Base-by-base conservation (phyloP, 1,140 invertebrate species). In the Scaptomyza pallida region DNA sequence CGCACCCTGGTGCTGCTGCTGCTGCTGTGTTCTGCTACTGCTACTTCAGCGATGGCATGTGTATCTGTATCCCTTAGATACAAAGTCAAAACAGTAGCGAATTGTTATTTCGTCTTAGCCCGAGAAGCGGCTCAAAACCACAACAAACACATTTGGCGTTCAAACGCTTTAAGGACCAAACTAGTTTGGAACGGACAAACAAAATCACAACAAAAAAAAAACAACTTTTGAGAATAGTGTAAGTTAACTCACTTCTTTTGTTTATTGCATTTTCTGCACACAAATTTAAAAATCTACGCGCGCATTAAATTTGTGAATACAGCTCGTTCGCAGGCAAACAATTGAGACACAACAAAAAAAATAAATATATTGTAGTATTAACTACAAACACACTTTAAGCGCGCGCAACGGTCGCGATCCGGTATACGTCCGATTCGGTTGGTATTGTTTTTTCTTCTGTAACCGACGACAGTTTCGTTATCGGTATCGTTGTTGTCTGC, bases 11-110 rank as follows among this genome's bases (percentile, higher is more conserved):
- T 47, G 15, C 44, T 48, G 43, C 23, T 26, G 23, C 23, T 26
- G 23, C 23, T 26, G 4, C 23, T 4, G 23, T n/a, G n/a, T n/a
- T n/a, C n/a, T n/a, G n/a, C n/a, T n/a, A n/a, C n/a, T n/a, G n/a
- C 21, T 67, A 16, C 26, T 30, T 45, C 64, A 60, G 55, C 59
- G 16, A 50, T 52, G 69, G 65, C 45, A 62, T 69, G 44, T 71
- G 68, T 72, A 59, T 85, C 59, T 70, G 80, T 86, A 75, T 85
- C 76, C 80, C 80, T 76, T 51, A 51, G 55, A 65, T 59, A 63
- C 33, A 54, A 67, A 43, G 35, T 67, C 30, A 51, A 55, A 61
- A 70, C 47, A 78, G 23, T 33, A 47, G 35, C 21, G 48, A 33
- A 12, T 1, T 5, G 50, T 30, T 62, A 62, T 48, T 55, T 50